Conservation (phyloP, 2,113 vertebrate genomes). For the Odocoileus virginianus region DNA sequence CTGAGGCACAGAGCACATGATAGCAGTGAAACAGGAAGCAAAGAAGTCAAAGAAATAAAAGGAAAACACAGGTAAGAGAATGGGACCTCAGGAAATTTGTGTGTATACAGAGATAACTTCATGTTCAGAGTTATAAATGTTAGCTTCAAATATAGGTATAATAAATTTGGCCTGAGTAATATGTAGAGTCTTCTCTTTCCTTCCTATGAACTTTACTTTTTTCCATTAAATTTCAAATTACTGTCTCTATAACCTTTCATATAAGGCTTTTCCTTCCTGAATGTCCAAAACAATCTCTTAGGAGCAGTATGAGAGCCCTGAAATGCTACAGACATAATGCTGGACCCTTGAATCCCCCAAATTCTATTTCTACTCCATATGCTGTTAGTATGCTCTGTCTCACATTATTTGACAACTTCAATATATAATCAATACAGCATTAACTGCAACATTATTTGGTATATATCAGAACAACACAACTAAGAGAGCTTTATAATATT, state of each 20-base stretch:
- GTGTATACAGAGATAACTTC: neutral
- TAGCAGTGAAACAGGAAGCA: neutral
- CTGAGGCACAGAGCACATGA: neutral
- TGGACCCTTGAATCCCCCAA: neutral
- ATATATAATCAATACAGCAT: neutral
- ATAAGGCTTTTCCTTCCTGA: constrained; percentile 3
- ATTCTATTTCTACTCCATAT: neutral
- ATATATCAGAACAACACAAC: neutral
- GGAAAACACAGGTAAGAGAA: neutral
- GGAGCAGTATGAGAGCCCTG: neutral
- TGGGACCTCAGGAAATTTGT: neutral
- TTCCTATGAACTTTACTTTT: neutral
- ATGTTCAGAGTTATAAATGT: neutral
- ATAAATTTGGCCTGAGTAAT: constrained; percentile 11
- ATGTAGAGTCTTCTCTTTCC: neutral
- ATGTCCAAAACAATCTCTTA: constrained; percentile 3
- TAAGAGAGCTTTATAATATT: neutral
- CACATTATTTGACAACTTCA: neutral
- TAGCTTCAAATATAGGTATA: constrained; percentile 17
- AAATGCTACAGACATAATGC: neutral
- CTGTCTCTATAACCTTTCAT: neutral
- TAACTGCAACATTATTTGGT: neutral
- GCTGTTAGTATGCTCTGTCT: neutral
- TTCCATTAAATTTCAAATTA: neutral
- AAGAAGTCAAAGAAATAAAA: neutral